Evolutionary conservation across 1,140 invertebrate genomes (phyloP), one percentile per base, ranked within the genome.

Genomic region (Dinoponera quadriceps): DNA sequence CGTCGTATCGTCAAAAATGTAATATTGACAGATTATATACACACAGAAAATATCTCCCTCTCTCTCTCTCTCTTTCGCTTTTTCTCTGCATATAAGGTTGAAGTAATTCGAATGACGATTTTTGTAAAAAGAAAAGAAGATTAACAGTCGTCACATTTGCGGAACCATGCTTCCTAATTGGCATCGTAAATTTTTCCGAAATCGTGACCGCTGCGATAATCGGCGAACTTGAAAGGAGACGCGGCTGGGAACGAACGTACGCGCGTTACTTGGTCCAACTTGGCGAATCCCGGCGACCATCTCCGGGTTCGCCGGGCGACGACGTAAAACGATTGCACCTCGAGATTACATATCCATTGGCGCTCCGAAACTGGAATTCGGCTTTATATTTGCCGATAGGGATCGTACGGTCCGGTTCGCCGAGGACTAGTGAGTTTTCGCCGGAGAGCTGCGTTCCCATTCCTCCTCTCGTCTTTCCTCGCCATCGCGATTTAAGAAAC

Each of bases 401-500:
- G 20, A 78, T 69, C 51, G 33, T 0, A 66, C 18, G 20, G 62
- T 44, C 14, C 51, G 20, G 14, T 57, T 80, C 48, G 51, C 44
- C 25, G 25, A 48, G 9, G 3, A 80, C 49, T 54, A 69, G 14
- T n/a, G 27, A 33, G 13, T 27, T 80, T 29, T 71, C 22, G 14
- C 38, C 38, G 7, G 38, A 78, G 66, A 59, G n/a, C 16, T n/a
- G 22, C 29, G 22, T 38, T 78, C 29, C 9, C 38, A 3, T 18
- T 71, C 4, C 38, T 22, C 27, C 14, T 71, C 20, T 55, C 48
- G 7, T 16, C 22, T 22, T 68, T 55, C 49, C 2, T 20, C n/a
- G 16, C 59, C 33, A 22, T 51, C 49, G 57, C 60, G 33, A 80
- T 71, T 80, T 57, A 48, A 80, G 33, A 69, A 69, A 63, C 18